Percentiles rank a stretch among this genome's conserved stretches.
Conservation (phyloP, 2,797 vertebrate species). For the Alosa sapidissima region DNA sequence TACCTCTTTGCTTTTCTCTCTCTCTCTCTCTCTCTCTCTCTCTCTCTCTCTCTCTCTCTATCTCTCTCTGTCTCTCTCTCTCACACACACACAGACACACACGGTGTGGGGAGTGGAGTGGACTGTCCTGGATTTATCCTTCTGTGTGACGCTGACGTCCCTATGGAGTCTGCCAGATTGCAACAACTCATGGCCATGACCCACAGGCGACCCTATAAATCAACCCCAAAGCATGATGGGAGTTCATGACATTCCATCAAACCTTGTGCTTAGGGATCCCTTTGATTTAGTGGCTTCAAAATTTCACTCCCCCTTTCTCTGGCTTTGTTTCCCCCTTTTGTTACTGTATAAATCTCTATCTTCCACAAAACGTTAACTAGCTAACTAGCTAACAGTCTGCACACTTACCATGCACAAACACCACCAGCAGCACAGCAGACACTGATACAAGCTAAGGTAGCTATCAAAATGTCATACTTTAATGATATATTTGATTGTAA, state of each 20-base stretch:
- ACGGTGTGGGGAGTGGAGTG: slow-evolving; percentile 30
- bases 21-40: neutral
- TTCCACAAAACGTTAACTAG: neutral
- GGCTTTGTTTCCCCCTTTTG: neutral
- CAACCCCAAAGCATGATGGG: slow-evolving; percentile 56
- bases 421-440: neutral
- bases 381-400: neutral
- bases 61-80: neutral
- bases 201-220: slow-evolving; percentile 63
- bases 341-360: neutral
- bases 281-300: slow-evolving; percentile 61
- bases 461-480: neutral
- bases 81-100: no score
- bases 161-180: slow-evolving; percentile 60
- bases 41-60: neutral
- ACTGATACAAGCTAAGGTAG: neutral
- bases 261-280: slow-evolving; percentile 54
- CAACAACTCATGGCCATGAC: slow-evolving; percentile 62
- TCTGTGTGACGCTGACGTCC: slow-evolving; percentile 51
- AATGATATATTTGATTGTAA: neutral
- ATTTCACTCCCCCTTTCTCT: slow-evolving; percentile 24
- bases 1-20: slow-evolving; percentile 19
- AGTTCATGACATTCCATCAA: slow-evolving; percentile 61
- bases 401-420: neutral
- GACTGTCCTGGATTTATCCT: slow-evolving; percentile 44